Percentiles rank a stretch among this genome's conserved stretches.
phyloP scores from a whole-genome alignment of 2,797 vertebrate genomes.

The Melopsittacus undulatus region DNA sequence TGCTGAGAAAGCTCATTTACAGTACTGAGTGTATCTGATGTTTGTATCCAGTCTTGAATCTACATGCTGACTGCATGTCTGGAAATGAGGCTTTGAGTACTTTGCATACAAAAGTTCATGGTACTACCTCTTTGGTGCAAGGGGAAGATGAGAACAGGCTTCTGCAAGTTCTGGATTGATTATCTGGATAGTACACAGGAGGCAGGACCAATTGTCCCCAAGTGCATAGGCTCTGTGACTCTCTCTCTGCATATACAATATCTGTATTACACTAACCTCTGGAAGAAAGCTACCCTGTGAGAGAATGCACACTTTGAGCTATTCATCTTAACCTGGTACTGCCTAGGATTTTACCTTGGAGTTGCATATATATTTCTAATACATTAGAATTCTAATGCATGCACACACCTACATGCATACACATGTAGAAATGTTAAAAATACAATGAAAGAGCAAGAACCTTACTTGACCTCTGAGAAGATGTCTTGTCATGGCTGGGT shows the following conservation, averaged over 20 bases:
- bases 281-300: background rate
- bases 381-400: background rate
- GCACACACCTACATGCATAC: background rate
- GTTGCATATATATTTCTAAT: background rate
- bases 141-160: background rate
- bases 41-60: background rate
- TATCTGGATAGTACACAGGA: background rate
- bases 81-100: background rate
- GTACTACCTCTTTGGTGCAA: background rate
- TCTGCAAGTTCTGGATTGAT: background rate
- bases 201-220: background rate
- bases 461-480: conserved; percentile 89
- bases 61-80: background rate
- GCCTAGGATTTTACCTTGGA: background rate
- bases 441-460: background rate
- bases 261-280: background rate
- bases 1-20: background rate
- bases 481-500: conserved; percentile 86
- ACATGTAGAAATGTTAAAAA: background rate
- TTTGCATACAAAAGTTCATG: background rate
- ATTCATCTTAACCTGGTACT: background rate
- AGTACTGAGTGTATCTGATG: background rate
- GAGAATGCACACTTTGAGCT: background rate
- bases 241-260: background rate
- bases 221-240: background rate